A percentile compares a stretch with the other conserved stretches of the same genome.
Evolutionary conservation across 2,888 invertebrate species (phyloP).

Genomic region (Hirtodrosophila trivittata): DNA sequence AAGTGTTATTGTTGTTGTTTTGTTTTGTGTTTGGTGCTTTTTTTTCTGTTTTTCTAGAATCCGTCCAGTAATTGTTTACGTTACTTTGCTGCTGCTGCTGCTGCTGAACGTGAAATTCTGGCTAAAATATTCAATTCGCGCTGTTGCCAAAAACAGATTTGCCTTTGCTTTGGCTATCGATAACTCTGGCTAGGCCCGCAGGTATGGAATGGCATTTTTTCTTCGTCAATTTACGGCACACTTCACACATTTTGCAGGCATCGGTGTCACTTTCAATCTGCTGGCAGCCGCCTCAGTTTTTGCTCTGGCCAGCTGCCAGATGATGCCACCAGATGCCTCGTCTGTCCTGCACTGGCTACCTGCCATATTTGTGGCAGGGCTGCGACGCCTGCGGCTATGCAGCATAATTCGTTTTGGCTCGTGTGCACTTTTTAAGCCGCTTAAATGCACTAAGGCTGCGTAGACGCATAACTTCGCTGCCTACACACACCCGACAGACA

Average conservation of each 20-base stretch:
- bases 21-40: conserved; percentile 15
- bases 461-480: conserved; percentile 40
- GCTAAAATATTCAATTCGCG: conserved; percentile 46
- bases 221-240: conserved; percentile 25
- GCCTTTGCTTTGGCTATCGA: conserved; percentile 28
- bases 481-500: background rate
- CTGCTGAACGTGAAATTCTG: background rate
- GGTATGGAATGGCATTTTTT: conserved; percentile 31
- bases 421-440: conserved; percentile 58
- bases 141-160: conserved; percentile 45
- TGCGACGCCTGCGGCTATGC: conserved; percentile 46
- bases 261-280: conserved; percentile 66
- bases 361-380: conserved; percentile 23
- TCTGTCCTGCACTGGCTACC: conserved; percentile 29
- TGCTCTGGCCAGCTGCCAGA: conserved; percentile 49
- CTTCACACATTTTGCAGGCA: conserved; percentile 46
- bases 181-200: conserved; percentile 12
- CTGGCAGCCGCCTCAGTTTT: conserved; percentile 7
- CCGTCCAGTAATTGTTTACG: conserved; percentile 49
- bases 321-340: conserved; percentile 9
- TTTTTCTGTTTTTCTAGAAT: conserved; percentile 12
- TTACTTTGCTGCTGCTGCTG: conserved; percentile 2
- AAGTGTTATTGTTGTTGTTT: conserved; percentile 26
- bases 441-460: conserved; percentile 47
- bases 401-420: conserved; percentile 58